Evolutionary conservation across 2,888 invertebrate genomes (phyloP).

Genomic region (Epiblema foenella): DNA sequence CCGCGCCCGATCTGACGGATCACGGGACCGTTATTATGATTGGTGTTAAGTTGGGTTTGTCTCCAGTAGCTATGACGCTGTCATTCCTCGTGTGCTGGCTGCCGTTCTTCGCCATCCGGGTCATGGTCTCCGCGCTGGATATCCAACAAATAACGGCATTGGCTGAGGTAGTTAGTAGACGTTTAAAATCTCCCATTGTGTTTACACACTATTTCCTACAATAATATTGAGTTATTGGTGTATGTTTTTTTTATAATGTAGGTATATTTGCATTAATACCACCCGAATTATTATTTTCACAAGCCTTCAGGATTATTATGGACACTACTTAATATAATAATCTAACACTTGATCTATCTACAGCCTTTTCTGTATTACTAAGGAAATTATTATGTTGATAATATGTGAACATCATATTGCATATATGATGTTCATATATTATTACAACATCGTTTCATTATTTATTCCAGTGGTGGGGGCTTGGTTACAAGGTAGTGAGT

Average conservation of each 20-base stretch:
- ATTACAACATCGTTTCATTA: neutral
- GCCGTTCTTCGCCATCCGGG: conserved; percentile 46
- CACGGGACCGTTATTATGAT: neutral
- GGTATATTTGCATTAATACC: no score
- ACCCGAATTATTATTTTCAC: no score
- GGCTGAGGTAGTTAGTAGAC: conserved; percentile 23
- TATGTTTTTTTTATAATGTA: no score
- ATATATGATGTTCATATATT: neutral
- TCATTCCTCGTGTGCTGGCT: conserved; percentile 49
- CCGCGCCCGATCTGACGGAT: neutral
- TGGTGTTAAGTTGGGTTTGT: conserved; percentile 23
- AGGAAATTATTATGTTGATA: neutral
- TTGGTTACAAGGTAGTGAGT: conserved; percentile 56
- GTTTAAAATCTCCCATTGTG: neutral
- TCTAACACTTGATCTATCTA: no score
- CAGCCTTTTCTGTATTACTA: neutral
- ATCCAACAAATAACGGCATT: conserved; percentile 38
- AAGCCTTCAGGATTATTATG: no score
- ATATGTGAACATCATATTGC: no score
- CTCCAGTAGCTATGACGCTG: conserved; percentile 46
- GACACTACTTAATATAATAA: no score
- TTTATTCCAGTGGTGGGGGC: conserved; percentile 59
- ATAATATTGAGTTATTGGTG: no score
- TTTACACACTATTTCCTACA: neutral
- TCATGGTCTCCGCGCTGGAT: conserved; percentile 43